A percentile compares a stretch with the other conserved stretches of the same genome.
These are phyloP conservation scores for roundworm (Caenorhabditis elegans) DNA, from an alignment of 1,140 invertebrate species.

Conservation along the genomic window DNA sequence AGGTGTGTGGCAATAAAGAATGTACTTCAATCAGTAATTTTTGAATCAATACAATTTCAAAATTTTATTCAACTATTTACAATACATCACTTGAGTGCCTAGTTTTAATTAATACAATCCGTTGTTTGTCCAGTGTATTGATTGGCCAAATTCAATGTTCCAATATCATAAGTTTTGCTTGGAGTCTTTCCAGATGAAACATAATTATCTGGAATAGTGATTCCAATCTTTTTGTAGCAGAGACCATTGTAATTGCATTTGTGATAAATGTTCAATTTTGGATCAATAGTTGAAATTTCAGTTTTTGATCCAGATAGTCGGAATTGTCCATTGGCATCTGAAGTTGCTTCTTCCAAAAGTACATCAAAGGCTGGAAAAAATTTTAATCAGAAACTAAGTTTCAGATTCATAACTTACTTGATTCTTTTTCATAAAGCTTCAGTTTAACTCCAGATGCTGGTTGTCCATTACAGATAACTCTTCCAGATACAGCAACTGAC, in stretches of 20 bases:
- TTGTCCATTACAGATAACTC: constrained; percentile 56
- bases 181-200: constrained; percentile 51
- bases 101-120: constrained; percentile 55
- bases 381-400: background rate
- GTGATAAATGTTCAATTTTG: constrained; percentile 62
- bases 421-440: constrained; percentile 61
- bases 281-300: constrained; percentile 61
- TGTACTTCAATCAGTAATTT: too few species aligned
- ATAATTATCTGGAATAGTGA: constrained; percentile 62
- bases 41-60: too few species aligned
- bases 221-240: constrained; percentile 52
- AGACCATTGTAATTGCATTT: constrained; percentile 58
- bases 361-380: constrained; percentile 56
- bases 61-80: constrained; percentile 3
- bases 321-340: constrained; percentile 59
- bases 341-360: constrained; percentile 56
- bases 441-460: constrained; percentile 56
- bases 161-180: constrained; percentile 55
- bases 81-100: background rate
- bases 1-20: too few species aligned
- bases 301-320: constrained; percentile 58
- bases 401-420: constrained; percentile 28
- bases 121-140: constrained; percentile 57
- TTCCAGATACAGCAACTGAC: constrained; percentile 56
- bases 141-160: constrained; percentile 55